phyloP scores from a whole-genome alignment of 2,113 vertebrate genomes.

The Acrocephalus kingi region DNA sequence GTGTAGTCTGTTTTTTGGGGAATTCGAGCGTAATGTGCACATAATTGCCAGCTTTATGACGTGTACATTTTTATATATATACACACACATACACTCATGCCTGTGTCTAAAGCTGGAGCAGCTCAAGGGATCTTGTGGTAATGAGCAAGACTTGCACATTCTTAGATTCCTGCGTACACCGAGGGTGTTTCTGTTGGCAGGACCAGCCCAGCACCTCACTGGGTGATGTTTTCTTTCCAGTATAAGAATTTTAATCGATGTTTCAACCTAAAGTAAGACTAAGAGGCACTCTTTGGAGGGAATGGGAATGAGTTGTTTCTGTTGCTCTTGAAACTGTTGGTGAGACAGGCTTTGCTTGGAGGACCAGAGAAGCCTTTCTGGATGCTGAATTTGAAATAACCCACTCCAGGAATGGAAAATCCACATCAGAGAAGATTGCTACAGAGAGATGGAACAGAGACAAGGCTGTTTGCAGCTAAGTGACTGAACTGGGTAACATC shows the following conservation, averaged over 20 bases:
- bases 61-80: neutral
- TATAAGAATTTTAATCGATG: neutral
- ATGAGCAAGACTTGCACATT: slow-evolving; percentile 5
- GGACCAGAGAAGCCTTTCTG: neutral
- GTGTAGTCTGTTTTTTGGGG: neutral
- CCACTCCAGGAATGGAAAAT: neutral
- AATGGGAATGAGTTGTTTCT: accelerated
- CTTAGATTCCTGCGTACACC: neutral
- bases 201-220: neutral
- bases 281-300: neutral
- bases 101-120: neutral
- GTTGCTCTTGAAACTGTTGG: neutral
- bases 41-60: slow-evolving; percentile 13
- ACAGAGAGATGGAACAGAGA: neutral
- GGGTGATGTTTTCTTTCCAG: slow-evolving; percentile 24
- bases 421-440: neutral
- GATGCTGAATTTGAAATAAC: neutral
- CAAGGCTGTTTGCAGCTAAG: neutral
- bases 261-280: neutral
- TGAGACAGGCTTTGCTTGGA: neutral
- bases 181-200: slow-evolving; percentile 57
- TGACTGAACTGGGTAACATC: neutral
- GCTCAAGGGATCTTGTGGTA: neutral
- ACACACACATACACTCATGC: neutral
- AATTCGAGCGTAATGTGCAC: neutral